Evolutionary conservation across 2,888 invertebrate species (phyloP).

Genomic region (Tricholauxania praeusta): DNA sequence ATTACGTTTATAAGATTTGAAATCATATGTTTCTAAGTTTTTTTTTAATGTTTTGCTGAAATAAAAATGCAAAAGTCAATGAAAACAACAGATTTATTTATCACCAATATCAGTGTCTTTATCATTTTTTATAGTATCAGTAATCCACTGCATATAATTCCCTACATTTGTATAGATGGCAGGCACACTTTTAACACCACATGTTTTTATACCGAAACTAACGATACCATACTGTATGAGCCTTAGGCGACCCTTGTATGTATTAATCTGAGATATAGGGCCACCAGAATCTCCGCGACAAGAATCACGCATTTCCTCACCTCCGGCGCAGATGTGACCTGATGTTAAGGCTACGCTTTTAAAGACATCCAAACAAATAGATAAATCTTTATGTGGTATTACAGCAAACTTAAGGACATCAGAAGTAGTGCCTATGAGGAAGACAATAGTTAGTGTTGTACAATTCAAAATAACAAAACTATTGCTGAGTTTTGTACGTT

Average conservation of each 20-base stretch:
- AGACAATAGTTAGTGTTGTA: not conserved
- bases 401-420: conserved; percentile 56
- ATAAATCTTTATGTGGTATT: conserved; percentile 50
- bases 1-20: too few relatives aligned
- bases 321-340: conserved; percentile 59
- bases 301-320: conserved; percentile 54
- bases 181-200: conserved; percentile 69
- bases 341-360: conserved; percentile 17
- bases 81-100: too few relatives aligned
- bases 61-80: too few relatives aligned
- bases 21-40: too few relatives aligned
- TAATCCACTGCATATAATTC: conserved; percentile 72
- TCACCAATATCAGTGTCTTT: too few relatives aligned
- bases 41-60: too few relatives aligned
- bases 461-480: not conserved
- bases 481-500: too few relatives aligned
- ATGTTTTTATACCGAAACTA: conserved; percentile 72
- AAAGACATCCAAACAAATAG: conserved; percentile 48
- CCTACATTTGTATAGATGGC: conserved; percentile 71
- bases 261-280: conserved; percentile 52
- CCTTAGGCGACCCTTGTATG: conserved; percentile 39
- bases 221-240: conserved; percentile 71
- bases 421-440: conserved; percentile 44
- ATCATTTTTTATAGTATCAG: conserved; percentile 51
- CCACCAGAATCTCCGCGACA: conserved; percentile 63